These are phyloP conservation scores for Romanomermis culicivorax DNA, from an alignment of 2,888 invertebrate genomes.

Conservation along the genomic window DNA sequence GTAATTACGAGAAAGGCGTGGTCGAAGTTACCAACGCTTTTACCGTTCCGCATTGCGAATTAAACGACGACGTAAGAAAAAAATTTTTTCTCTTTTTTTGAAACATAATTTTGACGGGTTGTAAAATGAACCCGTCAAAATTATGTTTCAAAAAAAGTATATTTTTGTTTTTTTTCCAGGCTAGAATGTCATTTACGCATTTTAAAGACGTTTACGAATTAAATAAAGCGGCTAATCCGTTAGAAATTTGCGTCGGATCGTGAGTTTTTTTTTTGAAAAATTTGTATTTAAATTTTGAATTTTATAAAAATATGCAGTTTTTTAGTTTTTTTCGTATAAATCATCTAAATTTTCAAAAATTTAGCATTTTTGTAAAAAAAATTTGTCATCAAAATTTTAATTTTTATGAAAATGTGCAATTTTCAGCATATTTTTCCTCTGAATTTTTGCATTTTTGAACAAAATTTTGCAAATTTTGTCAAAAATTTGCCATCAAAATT, in stretches of 20 bases:
- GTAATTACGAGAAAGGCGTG: conserved; percentile 64
- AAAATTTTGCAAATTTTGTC: too few species aligned
- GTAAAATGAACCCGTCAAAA: too few species aligned
- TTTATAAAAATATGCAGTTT: too few species aligned
- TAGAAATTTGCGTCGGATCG: conserved; percentile 92
- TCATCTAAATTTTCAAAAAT: too few species aligned
- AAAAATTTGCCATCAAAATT: too few species aligned
- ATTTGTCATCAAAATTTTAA: too few species aligned
- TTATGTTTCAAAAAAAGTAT: too few species aligned
- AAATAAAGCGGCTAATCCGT: conserved; percentile 71
- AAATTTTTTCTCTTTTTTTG: neutral
- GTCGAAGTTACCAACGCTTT: conserved; percentile 97
- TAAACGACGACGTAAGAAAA: conserved; percentile 48
- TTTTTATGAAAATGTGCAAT: too few species aligned
- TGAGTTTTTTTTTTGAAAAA: conserved; percentile 33
- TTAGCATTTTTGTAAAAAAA: too few species aligned
- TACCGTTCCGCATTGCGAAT: conserved; percentile 94
- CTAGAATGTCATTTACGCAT: conserved; percentile 90
- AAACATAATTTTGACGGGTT: neutral
- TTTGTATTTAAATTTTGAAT: neutral
- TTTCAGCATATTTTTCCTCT: too few species aligned
- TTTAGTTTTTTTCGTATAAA: too few species aligned
- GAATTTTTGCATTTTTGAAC: too few species aligned
- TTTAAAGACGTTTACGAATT: conserved; percentile 84
- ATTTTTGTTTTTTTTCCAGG: conserved; percentile 37